Evolutionary conservation across 37 sponge, comb jelly and placozoan genomes (phyloP), one percentile per base, ranked within the genome.

Genomic region (Bolinopsis microptera): DNA sequence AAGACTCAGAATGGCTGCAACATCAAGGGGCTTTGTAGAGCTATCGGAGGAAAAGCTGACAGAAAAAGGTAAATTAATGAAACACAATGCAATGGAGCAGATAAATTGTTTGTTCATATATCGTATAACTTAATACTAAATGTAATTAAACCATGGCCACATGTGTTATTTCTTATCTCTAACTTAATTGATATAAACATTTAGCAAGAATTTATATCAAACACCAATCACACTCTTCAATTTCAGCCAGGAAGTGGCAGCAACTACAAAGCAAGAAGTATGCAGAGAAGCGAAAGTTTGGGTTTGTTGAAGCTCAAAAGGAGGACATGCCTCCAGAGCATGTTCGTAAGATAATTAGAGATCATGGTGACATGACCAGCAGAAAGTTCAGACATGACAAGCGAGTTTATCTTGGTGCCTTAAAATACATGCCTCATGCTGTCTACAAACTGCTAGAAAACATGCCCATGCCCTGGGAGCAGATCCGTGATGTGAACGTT

Each of bases 401-500:
- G 94, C 95, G 99, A 38, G 99, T 99, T 37, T 99, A 99, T 76
- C 96, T 99, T 0, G 99, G 99, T 8, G 97, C 99, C 18, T 94
- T 99, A 68, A 99, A 99, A 94, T 99, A 99, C 95, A 99, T 99
- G 97, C 99, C 99, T 26, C 99, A 99, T 92, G 99, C 99, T n/a
- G 95, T 99, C 39, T 70, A 97, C 93, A 99, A 99, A 93, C 95
- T 99, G 27, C 94, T 99, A 92, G 99, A 99, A 94, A 99, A 99
- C 96, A 97, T 99, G 97, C 99, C 99, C 1, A 99, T 99, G 99
- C 99, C 99, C 0, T 99, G 99, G 99, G 99, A 99, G 92, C 97
- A 97, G 96, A 99, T 99, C 35, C 76, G 99, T 27, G 98, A 97
- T 76, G 97, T 99, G 23, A 70, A 95, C 32, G 97, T 97, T 39